Evolutionary conservation across 1,140 invertebrate species (phyloP).

Genomic region (Drosophila willistoni): DNA sequence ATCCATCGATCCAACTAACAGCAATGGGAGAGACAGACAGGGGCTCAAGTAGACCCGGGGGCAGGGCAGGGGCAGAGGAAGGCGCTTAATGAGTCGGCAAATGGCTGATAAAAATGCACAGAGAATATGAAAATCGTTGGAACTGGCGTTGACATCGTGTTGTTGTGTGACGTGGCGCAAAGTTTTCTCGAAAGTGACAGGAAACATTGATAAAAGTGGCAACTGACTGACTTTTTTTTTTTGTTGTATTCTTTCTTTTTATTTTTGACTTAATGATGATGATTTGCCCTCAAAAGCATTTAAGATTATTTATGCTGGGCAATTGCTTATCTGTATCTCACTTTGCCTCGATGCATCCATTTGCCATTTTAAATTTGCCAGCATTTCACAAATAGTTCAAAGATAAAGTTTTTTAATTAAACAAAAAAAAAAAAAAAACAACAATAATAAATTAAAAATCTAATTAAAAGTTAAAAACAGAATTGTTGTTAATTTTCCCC

Average conservation of each 20-base stretch:
- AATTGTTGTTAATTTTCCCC: conserved; percentile 32
- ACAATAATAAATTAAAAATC: conserved; percentile 54
- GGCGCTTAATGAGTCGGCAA: conserved; percentile 78
- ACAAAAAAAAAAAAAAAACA: conserved; percentile 27
- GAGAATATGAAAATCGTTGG: conserved; percentile 62
- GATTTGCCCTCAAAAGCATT: conserved; percentile 52
- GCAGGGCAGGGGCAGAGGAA: conserved; percentile 24
- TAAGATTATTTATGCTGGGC: conserved; percentile 37
- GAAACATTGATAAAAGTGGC: conserved; percentile 76
- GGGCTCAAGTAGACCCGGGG: neutral
- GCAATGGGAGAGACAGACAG: neutral
- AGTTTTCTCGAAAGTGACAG: conserved; percentile 69
- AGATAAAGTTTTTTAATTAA: conserved; percentile 66
- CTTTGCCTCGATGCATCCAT: neutral
- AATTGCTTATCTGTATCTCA: neutral
- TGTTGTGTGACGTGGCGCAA: conserved; percentile 63
- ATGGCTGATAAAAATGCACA: conserved; percentile 80
- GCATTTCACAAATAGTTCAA: conserved; percentile 48
- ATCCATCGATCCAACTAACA: neutral
- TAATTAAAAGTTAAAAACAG: conserved; percentile 61
- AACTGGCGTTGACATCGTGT: conserved; percentile 59
- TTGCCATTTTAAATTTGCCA: conserved; percentile 29
- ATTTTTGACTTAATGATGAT: conserved; percentile 64
- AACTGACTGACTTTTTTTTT: conserved; percentile 42
- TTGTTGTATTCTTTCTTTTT: neutral